These are phyloP conservation scores for Callorhinus ursinus DNA, from an alignment of 2,113 vertebrate species.

Conservation along the genomic window DNA sequence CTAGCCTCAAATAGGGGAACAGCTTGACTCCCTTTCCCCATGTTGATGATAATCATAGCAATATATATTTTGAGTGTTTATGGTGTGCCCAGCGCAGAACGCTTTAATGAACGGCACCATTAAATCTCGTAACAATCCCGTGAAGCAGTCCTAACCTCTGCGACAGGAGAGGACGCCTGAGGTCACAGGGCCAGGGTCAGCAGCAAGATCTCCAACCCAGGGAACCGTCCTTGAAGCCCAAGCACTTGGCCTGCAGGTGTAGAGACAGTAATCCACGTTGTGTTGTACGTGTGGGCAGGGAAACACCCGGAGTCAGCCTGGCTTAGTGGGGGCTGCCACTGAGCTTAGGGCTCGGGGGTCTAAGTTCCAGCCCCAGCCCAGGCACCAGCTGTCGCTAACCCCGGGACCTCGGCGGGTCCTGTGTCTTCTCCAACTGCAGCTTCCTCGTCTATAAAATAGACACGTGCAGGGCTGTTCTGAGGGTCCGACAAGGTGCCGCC, in stretches of 20 bases:
- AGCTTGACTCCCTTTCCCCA: background rate
- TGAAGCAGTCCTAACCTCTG: background rate
- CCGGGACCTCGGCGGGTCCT: background rate
- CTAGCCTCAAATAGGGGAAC: background rate
- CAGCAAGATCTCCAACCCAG: background rate
- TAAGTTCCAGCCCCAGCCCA: background rate
- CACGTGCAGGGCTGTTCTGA: constrained; percentile 5
- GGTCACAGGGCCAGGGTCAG: background rate
- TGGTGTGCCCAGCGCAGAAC: background rate
- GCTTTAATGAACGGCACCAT: background rate
- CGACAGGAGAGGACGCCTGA: background rate
- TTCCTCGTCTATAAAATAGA: background rate
- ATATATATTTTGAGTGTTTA: background rate
- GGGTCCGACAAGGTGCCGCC: background rate
- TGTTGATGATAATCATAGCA: background rate
- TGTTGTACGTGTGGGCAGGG: background rate
- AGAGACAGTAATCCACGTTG: background rate
- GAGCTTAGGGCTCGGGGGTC: background rate
- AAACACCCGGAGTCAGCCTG: background rate
- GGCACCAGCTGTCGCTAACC: background rate
- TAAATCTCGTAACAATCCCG: background rate
- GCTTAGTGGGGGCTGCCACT: background rate
- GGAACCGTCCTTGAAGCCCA: background rate
- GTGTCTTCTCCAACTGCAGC: background rate
- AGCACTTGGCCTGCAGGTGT: background rate